Evolutionary conservation across 2,797 vertebrate species (phyloP).

Genomic region (Melanotaenia maccullochi): DNA sequence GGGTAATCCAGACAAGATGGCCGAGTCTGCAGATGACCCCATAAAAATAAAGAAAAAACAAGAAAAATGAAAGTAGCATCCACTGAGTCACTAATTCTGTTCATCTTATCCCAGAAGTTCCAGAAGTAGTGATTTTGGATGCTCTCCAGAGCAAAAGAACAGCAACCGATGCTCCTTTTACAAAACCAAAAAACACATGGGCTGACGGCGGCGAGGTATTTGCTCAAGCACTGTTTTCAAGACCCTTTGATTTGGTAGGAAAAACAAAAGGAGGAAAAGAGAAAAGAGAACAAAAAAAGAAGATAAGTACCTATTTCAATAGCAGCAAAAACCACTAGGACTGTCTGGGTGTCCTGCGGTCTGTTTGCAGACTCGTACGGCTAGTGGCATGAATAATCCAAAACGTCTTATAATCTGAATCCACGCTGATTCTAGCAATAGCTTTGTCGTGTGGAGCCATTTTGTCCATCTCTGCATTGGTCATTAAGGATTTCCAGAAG

Average conservation of each 20-base stretch:
- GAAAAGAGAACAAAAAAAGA: conserved; percentile 50
- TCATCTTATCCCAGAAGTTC: conserved; percentile 49
- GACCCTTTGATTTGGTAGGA: conserved; percentile 80
- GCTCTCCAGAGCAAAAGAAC: conserved; percentile 61
- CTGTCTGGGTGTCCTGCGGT: conserved; percentile 68
- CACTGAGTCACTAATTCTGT: conserved; percentile 60
- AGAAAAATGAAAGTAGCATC: conserved; percentile 60
- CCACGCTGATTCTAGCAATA: conserved; percentile 76
- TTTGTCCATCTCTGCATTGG: conserved; percentile 93
- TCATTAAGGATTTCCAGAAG: conserved; percentile 95
- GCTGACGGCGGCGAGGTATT: conserved; percentile 74
- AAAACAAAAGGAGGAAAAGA: conserved; percentile 51
- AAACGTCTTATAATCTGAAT: conserved; percentile 74
- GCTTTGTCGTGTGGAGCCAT: conserved; percentile 76
- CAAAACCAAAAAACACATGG: conserved; percentile 16
- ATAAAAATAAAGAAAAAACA: neutral
- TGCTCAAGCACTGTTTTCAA: conserved; percentile 80
- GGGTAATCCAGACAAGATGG: conserved; percentile 78
- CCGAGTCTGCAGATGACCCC: conserved; percentile 62
- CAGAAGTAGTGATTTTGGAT: conserved; percentile 39
- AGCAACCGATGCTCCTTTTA: conserved; percentile 54
- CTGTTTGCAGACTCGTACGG: conserved; percentile 63
- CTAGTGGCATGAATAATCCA: conserved; percentile 70
- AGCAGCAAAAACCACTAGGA: conserved; percentile 81
- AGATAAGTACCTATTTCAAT: conserved; percentile 75